phyloP scores from a whole-genome alignment of 1,140 invertebrate species.

The Hylaeus anthracinus region DNA sequence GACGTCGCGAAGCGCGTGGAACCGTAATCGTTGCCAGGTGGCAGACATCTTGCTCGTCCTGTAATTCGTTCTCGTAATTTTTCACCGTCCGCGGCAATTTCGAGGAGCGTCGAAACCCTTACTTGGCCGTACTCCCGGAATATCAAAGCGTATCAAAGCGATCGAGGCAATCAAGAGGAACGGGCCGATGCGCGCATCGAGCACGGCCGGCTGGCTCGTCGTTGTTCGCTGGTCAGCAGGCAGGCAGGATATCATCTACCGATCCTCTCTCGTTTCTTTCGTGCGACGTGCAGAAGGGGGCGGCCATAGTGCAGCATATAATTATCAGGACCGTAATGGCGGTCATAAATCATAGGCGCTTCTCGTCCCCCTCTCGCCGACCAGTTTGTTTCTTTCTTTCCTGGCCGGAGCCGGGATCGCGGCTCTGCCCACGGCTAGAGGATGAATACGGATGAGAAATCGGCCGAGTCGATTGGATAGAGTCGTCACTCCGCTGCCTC shows the following conservation, averaged over 20 bases:
- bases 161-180: constrained; percentile 71
- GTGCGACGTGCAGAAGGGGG: constrained; percentile 68
- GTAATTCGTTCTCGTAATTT: constrained; percentile 35
- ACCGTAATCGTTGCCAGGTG: constrained; percentile 43
- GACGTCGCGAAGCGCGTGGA: not conserved
- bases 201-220: constrained; percentile 24
- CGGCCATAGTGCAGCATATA: constrained; percentile 79
- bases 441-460: constrained; percentile 79
- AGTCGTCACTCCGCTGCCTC: constrained; percentile 74
- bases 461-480: constrained; percentile 78
- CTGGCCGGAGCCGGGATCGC: constrained; percentile 55
- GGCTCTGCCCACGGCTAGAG: constrained; percentile 73
- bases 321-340: constrained; percentile 80
- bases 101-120: constrained; percentile 22
- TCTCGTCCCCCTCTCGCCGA: constrained; percentile 71
- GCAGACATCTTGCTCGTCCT: not conserved
- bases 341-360: constrained; percentile 81
- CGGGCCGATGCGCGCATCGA: constrained; percentile 52
- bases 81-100: constrained; percentile 29
- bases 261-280: constrained; percentile 64
- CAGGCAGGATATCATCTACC: constrained; percentile 76
- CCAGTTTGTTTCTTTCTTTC: constrained; percentile 64
- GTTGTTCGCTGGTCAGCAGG: constrained; percentile 66
- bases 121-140: constrained; percentile 33
- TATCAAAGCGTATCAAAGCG: constrained; percentile 70